Evolutionary conservation across 2,888 invertebrate genomes (phyloP).

Genomic region (Drosophila infuscata): DNA sequence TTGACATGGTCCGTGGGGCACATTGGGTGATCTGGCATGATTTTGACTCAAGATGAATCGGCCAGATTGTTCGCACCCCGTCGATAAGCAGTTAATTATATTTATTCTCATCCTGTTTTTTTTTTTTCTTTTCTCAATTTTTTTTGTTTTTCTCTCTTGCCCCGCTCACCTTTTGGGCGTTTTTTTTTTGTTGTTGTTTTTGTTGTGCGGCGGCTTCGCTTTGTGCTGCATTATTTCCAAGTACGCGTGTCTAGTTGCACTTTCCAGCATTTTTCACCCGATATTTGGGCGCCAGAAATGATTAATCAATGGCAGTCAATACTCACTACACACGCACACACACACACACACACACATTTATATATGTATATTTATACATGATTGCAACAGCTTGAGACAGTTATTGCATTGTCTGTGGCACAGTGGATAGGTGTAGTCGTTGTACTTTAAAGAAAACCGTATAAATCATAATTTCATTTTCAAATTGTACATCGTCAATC

Average conservation of each 20-base stretch:
- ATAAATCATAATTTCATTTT: conserved; percentile 75
- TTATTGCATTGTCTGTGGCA: conserved; percentile 33
- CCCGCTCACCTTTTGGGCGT: conserved; percentile 52
- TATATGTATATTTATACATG: neutral
- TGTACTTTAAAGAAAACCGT: conserved; percentile 56
- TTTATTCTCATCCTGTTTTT: conserved; percentile 70
- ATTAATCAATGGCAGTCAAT: conserved; percentile 77
- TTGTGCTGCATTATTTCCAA: conserved; percentile 68
- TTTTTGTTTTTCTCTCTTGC: neutral
- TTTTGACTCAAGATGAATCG: conserved; percentile 73
- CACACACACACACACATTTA: neutral
- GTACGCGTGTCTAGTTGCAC: conserved; percentile 78
- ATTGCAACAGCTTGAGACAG: conserved; percentile 58
- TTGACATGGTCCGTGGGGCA: conserved; percentile 36
- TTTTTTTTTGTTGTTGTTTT: conserved; percentile 1
- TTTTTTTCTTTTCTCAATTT: conserved; percentile 1
- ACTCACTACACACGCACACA: conserved; percentile 29
- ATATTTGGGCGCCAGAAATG: conserved; percentile 72
- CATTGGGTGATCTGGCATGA: conserved; percentile 69
- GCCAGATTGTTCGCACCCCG: conserved; percentile 75
- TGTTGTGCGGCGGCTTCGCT: conserved; percentile 57
- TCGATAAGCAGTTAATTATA: conserved; percentile 78
- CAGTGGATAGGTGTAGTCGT: conserved; percentile 10
- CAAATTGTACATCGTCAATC: conserved; percentile 76
- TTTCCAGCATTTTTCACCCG: conserved; percentile 58